Conservation (phyloP, 2,888 invertebrate species). For the Diploptera punctata region DNA sequence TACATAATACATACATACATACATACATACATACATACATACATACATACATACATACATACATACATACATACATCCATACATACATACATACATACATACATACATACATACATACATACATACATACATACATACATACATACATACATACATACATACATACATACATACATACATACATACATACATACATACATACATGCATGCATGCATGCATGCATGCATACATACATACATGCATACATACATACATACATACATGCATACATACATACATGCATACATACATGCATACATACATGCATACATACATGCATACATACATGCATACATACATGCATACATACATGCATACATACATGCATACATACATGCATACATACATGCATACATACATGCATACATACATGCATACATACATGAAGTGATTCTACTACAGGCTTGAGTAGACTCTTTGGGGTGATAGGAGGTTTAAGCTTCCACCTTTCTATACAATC, state of each 20-base stretch:
- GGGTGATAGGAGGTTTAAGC: no score
- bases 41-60: not conserved
- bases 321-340: not conserved
- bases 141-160: not conserved
- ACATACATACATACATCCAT: no score
- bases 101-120: not conserved
- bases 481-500: no score
- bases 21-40: not conserved
- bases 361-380: no score
- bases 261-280: slow-evolving; percentile 1
- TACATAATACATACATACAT: no score
- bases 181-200: slow-evolving; percentile 9
- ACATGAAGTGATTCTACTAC: no score
- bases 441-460: no score
- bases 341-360: slow-evolving; percentile 8
- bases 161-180: slow-evolving; percentile 19
- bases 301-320: slow-evolving; percentile 8
- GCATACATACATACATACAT: slow-evolving; percentile 12
- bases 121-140: not conserved
- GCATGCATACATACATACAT: slow-evolving; percentile 22
- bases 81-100: not conserved
- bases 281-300: slow-evolving; percentile 4
- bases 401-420: no score
- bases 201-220: slow-evolving; percentile 16
- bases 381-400: no score